phyloP scores from a whole-genome alignment of 2,113 vertebrate species.

The Siphamia tubifer region DNA sequence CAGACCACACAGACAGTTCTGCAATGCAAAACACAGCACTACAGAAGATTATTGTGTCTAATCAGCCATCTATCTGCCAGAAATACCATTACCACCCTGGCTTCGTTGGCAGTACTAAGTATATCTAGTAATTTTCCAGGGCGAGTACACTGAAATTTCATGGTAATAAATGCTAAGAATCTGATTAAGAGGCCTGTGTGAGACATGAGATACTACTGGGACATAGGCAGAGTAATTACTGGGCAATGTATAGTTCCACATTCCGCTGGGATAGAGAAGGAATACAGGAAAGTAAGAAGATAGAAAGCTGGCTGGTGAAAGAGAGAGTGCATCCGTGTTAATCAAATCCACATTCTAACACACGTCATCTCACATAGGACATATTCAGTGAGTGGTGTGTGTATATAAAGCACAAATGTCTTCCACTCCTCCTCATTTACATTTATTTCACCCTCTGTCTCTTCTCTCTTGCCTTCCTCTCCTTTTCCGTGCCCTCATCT shows the following conservation, averaged over 20 bases:
- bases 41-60: conserved; percentile 50
- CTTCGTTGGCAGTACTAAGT: conserved; percentile 17
- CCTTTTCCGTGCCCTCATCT: too few species aligned
- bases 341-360: conserved; percentile 37
- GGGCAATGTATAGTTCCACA: conserved; percentile 28
- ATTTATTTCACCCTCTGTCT: neutral
- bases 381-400: neutral
- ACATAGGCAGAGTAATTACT: conserved; percentile 65
- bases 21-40: conserved; percentile 41
- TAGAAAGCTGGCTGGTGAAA: neutral
- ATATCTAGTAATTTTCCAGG: conserved; percentile 43
- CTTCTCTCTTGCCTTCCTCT: neutral
- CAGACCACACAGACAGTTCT: conserved; percentile 31
- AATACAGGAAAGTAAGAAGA: neutral
- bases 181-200: conserved; percentile 54
- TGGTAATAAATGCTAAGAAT: conserved; percentile 67
- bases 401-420: neutral
- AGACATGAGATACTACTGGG: conserved; percentile 48
- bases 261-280: conserved; percentile 19
- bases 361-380: conserved; percentile 9
- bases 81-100: conserved; percentile 53
- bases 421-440: neutral
- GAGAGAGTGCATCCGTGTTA: conserved; percentile 19
- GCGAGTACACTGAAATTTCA: conserved; percentile 40
- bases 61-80: conserved; percentile 56